Percentiles rank a stretch among this genome's conserved stretches.
Conservation (phyloP, 2,888 invertebrate genomes). For the Furcula furcula region DNA sequence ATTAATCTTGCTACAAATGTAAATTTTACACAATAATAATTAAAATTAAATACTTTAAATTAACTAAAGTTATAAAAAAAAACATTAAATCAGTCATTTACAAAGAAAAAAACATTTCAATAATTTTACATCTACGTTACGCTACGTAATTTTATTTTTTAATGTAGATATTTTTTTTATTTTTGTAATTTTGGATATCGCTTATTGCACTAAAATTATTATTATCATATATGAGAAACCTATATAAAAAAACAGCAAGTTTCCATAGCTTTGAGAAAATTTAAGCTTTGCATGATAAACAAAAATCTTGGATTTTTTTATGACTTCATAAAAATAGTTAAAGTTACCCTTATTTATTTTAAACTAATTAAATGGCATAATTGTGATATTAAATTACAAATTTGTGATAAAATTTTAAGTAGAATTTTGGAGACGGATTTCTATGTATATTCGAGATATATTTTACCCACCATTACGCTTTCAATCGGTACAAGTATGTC, state of each 20-base stretch:
- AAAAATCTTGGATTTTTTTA: constrained; percentile 5
- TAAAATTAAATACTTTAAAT: constrained; percentile 65
- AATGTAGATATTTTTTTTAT: constrained; percentile 30
- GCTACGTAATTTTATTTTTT: constrained; percentile 18
- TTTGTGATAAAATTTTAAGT: constrained; percentile 12
- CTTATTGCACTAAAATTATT: constrained; percentile 49
- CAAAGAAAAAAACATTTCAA: constrained; percentile 44
- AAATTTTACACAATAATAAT: constrained; percentile 44
- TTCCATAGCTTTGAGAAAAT: constrained; percentile 13
- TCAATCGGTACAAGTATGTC: too few species aligned
- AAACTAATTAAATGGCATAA: constrained; percentile 46
- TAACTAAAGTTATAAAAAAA: constrained; percentile 47
- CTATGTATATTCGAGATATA: too few species aligned
- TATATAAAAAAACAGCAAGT: constrained; percentile 21
- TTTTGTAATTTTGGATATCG: constrained; percentile 41
- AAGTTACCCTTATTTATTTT: constrained; percentile 27
- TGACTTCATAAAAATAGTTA: constrained; percentile 12
- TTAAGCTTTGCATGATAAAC: constrained; percentile 10
- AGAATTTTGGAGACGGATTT: not conserved
- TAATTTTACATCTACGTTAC: constrained; percentile 45
- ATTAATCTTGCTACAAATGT: constrained; percentile 38
- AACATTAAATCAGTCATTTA: constrained; percentile 73
- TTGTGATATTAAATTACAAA: constrained; percentile 30
- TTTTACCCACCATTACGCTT: too few species aligned
- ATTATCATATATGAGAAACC: constrained; percentile 25